These are phyloP conservation scores for Anisognathus igniventris DNA, from an alignment of 2,797 vertebrate genomes.

Conservation along the genomic window DNA sequence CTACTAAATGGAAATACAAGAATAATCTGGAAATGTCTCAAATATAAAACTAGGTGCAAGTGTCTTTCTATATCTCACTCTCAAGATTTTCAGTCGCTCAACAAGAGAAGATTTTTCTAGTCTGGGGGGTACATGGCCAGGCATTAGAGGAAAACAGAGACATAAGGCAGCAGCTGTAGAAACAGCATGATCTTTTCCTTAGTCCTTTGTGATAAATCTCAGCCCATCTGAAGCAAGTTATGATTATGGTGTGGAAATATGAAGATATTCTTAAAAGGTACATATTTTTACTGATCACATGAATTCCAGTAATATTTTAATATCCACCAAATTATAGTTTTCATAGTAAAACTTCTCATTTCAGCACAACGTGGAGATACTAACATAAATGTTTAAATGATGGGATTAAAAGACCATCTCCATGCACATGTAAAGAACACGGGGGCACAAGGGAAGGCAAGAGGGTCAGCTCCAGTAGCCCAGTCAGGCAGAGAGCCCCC, in stretches of 20 bases:
- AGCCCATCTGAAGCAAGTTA: not conserved
- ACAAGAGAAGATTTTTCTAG: not conserved
- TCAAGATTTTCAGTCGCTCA: not conserved
- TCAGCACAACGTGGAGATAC: not conserved
- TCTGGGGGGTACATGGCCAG: not conserved
- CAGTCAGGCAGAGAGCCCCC: not conserved
- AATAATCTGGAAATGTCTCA: not conserved
- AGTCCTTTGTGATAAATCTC: conserved; percentile 22
- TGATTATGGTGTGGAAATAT: not conserved
- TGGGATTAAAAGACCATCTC: not conserved
- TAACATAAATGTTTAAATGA: not conserved
- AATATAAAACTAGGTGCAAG: not conserved
- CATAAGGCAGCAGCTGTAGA: conserved; percentile 40
- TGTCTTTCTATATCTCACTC: not conserved
- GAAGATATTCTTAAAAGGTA: not conserved
- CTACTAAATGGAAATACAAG: conserved; percentile 1
- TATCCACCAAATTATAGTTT: not conserved
- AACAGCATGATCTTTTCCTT: conserved; percentile 25
- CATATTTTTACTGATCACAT: not conserved
- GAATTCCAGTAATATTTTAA: not conserved
- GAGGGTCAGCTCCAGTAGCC: not conserved
- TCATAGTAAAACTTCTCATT: not conserved
- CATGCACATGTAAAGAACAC: rapidly evolving
- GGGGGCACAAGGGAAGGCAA: not conserved
- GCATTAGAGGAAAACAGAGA: not conserved